These are phyloP conservation scores for Epinephelus malabaricus DNA, from an alignment of 2,797 vertebrate species.

Conservation along the genomic window DNA sequence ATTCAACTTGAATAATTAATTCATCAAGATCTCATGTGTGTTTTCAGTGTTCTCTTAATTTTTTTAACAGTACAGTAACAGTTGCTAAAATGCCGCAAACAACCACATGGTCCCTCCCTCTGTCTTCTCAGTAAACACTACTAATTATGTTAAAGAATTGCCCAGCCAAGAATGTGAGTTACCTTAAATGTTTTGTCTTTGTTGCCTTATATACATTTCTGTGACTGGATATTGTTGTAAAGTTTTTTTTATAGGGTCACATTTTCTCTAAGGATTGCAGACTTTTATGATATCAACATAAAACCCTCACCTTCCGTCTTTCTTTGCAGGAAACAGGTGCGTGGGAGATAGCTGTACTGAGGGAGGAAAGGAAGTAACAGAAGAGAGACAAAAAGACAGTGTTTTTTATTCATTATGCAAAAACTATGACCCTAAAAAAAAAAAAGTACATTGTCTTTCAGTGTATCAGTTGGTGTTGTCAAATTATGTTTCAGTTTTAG, in stretches of 20 bases:
- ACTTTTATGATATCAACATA: conserved; percentile 9
- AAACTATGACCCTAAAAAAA: background rate
- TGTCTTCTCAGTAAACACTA: background rate
- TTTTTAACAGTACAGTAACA: background rate
- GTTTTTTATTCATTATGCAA: background rate
- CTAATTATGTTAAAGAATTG: background rate
- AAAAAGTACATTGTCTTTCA: background rate
- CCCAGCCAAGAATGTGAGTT: background rate
- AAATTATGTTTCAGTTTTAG: background rate
- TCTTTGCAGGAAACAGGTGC: background rate
- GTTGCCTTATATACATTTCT: background rate
- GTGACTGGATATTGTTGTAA: background rate
- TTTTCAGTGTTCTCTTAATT: no score
- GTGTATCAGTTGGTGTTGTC: background rate
- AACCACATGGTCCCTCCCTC: background rate
- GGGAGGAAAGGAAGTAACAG: background rate
- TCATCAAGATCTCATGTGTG: no score
- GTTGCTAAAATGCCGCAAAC: background rate
- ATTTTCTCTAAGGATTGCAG: background rate
- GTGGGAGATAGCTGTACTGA: background rate
- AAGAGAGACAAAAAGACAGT: background rate
- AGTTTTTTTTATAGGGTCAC: background rate
- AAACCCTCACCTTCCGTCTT: background rate
- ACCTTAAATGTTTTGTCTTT: background rate
- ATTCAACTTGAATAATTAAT: no score